Evolutionary conservation across 2,888 invertebrate species (phyloP), one percentile per base, ranked within the genome.

Genomic region (Pristionchus entomophagus): DNA sequence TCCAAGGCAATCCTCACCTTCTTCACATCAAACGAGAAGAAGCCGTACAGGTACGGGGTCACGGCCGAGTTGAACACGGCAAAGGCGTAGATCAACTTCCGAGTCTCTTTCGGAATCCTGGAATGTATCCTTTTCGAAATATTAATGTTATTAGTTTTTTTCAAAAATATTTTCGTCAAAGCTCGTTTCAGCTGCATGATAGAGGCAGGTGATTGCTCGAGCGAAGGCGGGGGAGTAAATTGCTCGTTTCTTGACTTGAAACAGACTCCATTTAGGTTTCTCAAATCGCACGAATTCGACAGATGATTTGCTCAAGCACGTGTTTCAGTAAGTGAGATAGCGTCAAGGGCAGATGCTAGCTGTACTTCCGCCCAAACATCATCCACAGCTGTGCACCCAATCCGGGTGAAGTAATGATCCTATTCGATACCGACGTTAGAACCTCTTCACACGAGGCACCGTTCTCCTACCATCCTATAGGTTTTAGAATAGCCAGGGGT

Each of bases 21-120:
- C 78, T 87, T 86, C 41, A 92, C 87, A 87, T 93, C 91, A 85
- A 93, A 93, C 12, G 92, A 93, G 87, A 91, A 93, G 86, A 91
- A 92, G 19, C 98, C 98, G 94, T 98, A 98, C 41, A 98, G 97
- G 88, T 98, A 96, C 5, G 98, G 98, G 95, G 98, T 97, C 94
- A 97, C 96, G 94, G 97, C 97, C 4, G 97, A 97, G 94, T 98
- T 98, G 56, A 97, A 97, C 91, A 97, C 97, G 17, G 98, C 98
- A 94, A 98, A 98, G 87, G 98, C 95, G 95, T 97, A 97, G 92
- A 98, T 95, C 0, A 92, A 90, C 87, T 92, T 91, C 69, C 92
- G 88, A 49, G 91, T 86, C 26, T 90, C 89, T 38, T 89, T 88
- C 29, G 92, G 91, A 22, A 92, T 91, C 88, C 89, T 90, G 82